Conservation (phyloP, 2,888 invertebrate genomes). For the Apomyelois bistriatella region DNA sequence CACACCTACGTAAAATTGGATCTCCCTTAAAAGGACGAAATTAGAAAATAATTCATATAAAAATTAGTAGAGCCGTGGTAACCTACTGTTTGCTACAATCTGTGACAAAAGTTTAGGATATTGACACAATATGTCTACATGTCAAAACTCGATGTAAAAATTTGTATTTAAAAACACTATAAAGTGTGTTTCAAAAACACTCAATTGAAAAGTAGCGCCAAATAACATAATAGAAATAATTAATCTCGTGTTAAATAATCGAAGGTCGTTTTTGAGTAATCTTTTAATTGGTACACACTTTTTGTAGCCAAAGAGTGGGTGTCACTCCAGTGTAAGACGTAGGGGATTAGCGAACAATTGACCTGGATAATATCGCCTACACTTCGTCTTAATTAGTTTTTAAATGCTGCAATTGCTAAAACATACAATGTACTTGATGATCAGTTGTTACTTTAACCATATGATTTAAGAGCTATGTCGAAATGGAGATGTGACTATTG, state of each 20-base stretch:
- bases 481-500: background rate
- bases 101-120: no score
- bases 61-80: no score
- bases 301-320: background rate
- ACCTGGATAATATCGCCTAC: background rate
- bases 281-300: conserved; percentile 6
- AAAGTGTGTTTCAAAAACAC: no score
- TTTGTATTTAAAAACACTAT: no score
- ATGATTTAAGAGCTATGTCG: background rate
- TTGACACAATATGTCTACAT: no score
- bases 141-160: no score
- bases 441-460: background rate
- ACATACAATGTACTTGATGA: background rate
- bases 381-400: conserved; percentile 1
- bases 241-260: background rate
- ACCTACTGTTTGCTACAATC: no score
- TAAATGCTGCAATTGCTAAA: background rate
- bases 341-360: background rate
- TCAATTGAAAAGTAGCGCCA: background rate
- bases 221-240: background rate
- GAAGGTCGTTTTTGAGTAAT: conserved; percentile 2
- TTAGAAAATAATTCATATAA: no score
- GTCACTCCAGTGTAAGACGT: background rate
- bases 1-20: no score
- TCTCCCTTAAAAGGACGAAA: no score